These are phyloP conservation scores for Sicus ferrugineus DNA, from an alignment of 2,888 invertebrate species.

Conservation along the genomic window DNA sequence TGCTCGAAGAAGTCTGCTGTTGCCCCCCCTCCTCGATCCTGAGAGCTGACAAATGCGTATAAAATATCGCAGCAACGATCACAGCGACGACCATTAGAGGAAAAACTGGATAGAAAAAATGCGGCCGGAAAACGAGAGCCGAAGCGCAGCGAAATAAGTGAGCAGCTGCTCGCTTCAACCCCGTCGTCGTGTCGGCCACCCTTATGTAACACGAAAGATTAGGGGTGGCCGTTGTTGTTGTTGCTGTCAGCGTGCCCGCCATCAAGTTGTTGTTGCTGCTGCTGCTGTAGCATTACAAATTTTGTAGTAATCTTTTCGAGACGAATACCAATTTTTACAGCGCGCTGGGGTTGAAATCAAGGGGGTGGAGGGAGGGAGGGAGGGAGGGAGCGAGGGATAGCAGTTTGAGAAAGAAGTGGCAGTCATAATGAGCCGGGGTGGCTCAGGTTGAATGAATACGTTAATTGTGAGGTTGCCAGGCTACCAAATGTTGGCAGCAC, in stretches of 20 bases:
- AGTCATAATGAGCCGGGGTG: conserved; percentile 13
- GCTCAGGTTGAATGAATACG: conserved; percentile 19
- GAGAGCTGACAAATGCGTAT: no score
- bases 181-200: neutral
- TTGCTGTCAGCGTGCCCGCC: neutral
- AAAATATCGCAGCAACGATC: no score
- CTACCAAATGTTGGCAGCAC: no score
- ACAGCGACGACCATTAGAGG: no score
- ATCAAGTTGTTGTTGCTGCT: neutral
- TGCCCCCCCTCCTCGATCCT: no score
- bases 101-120: neutral
- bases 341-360: no score
- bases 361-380: no score
- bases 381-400: neutral
- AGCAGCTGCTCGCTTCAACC: conserved; percentile 13
- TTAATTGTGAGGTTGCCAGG: no score
- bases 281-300: no score
- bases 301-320: no score
- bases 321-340: no score
- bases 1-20: no score
- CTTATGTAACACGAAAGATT: neutral
- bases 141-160: neutral
- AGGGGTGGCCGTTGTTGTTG: neutral
- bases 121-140: neutral
- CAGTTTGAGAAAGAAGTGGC: neutral